These are phyloP conservation scores for Epinephelus moara DNA, from an alignment of 2,113 vertebrate species.

Conservation along the genomic window DNA sequence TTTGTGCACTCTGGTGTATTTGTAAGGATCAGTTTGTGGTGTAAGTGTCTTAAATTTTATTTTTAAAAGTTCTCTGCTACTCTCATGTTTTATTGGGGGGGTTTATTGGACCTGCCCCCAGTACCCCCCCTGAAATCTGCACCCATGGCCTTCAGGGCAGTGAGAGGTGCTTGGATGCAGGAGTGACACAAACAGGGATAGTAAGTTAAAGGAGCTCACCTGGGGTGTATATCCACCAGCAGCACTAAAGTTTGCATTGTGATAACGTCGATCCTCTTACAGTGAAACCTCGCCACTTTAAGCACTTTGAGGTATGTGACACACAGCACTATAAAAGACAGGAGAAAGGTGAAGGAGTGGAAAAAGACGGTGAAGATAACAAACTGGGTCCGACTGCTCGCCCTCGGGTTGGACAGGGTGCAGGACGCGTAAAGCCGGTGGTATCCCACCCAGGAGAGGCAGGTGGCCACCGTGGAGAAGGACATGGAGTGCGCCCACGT, in stretches of 20 bases:
- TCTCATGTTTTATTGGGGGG: too few species aligned
- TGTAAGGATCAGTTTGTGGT: too few species aligned
- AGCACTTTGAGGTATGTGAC: constrained; percentile 98
- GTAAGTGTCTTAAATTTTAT: too few species aligned
- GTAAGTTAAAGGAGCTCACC: constrained; percentile 84
- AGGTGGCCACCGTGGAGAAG: constrained; percentile 91
- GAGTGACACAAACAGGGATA: not conserved
- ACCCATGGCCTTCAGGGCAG: too few species aligned
- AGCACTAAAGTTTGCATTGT: constrained; percentile 99
- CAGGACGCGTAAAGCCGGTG: constrained; percentile 96
- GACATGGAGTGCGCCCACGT: constrained; percentile 94
- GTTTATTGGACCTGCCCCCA: too few species aligned
- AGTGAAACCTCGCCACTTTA: constrained; percentile 97
- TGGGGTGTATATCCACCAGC: constrained; percentile 98
- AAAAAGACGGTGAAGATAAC: constrained; percentile 93
- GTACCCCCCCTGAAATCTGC: too few species aligned
- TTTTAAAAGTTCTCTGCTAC: too few species aligned
- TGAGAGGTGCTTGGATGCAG: not conserved
- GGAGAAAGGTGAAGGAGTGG: constrained; percentile 94
- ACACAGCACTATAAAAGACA: constrained; percentile 94
- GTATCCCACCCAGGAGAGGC: constrained; percentile 96
- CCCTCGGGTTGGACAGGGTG: constrained; percentile 89
- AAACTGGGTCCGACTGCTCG: constrained; percentile 89
- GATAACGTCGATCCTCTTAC: constrained; percentile 97
- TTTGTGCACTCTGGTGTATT: too few species aligned